Percentiles rank a stretch among this genome's conserved stretches.
These are phyloP conservation scores for Gobiocypris rarus DNA, from an alignment of 2,113 vertebrate species.

Conservation along the genomic window DNA sequence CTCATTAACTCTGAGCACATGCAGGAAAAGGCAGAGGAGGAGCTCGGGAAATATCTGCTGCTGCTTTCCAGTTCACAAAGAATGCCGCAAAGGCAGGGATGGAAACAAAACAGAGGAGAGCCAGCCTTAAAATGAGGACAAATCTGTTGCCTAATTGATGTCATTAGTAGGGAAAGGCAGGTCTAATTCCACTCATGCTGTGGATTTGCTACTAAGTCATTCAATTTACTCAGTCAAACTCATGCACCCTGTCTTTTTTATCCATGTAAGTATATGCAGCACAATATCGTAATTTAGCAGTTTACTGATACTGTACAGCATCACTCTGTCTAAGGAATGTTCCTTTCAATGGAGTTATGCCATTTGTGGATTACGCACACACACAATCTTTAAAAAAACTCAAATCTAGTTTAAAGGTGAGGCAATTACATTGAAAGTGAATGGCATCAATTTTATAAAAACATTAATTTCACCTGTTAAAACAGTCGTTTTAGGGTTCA, in stretches of 20 bases:
- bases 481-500: too few species aligned
- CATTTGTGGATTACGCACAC: too few species aligned
- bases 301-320: too few species aligned
- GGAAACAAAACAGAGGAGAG: slow-evolving; percentile 38
- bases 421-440: too few species aligned
- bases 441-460: too few species aligned
- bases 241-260: background rate
- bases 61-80: slow-evolving; percentile 36
- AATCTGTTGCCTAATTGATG: slow-evolving; percentile 59
- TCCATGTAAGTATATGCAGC: background rate
- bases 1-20: slow-evolving; percentile 49
- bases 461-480: too few species aligned
- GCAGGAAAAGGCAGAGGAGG: slow-evolving; percentile 45
- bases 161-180: slow-evolving; percentile 51
- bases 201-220: slow-evolving; percentile 52
- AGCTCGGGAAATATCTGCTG: slow-evolving; percentile 47
- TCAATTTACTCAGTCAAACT: slow-evolving; percentile 44
- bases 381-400: too few species aligned
- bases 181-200: slow-evolving; percentile 38
- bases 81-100: slow-evolving; percentile 36
- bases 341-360: too few species aligned
- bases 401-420: too few species aligned
- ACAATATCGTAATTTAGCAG: too few species aligned
- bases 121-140: slow-evolving; percentile 53
- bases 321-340: too few species aligned